phyloP scores from a whole-genome alignment of 64 coral and sea anemone species.

The Pocillopora damicornis region DNA sequence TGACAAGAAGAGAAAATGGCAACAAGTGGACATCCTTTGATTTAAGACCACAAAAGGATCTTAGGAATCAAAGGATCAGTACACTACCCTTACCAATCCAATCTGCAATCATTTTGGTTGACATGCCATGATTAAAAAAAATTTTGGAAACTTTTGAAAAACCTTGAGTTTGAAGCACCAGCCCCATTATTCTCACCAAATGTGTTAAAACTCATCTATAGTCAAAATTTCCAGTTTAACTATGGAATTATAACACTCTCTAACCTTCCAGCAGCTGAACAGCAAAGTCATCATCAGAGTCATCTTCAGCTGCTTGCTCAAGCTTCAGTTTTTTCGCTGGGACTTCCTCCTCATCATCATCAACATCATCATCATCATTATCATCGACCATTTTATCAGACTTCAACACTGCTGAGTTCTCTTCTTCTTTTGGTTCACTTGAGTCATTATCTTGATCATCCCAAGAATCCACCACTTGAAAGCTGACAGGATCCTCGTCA shows the following conservation, averaged over 20 bases:
- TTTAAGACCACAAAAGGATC: too few species aligned
- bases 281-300: slow-evolving; percentile 87
- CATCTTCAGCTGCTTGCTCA: slow-evolving; percentile 32
- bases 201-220: too few species aligned
- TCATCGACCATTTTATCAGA: background rate
- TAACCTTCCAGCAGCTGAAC: slow-evolving; percentile 75
- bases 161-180: too few species aligned
- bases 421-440: slow-evolving; percentile 17
- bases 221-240: too few species aligned
- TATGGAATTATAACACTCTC: background rate
- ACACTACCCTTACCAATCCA: too few species aligned
- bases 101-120: too few species aligned
- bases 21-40: too few species aligned
- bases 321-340: slow-evolving; percentile 27
- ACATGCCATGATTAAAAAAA: too few species aligned
- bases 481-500: slow-evolving; percentile 48
- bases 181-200: too few species aligned
- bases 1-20: too few species aligned
- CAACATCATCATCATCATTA: slow-evolving; percentile 5
- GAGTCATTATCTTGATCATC: slow-evolving; percentile 1
- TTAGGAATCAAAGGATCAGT: too few species aligned
- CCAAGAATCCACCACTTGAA: slow-evolving; percentile 56
- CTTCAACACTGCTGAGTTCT: background rate
- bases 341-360: slow-evolving; percentile 1
- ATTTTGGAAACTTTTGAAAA: too few species aligned